phyloP scores from a whole-genome alignment of 2,113 vertebrate genomes.

The Archilochus colubris region DNA sequence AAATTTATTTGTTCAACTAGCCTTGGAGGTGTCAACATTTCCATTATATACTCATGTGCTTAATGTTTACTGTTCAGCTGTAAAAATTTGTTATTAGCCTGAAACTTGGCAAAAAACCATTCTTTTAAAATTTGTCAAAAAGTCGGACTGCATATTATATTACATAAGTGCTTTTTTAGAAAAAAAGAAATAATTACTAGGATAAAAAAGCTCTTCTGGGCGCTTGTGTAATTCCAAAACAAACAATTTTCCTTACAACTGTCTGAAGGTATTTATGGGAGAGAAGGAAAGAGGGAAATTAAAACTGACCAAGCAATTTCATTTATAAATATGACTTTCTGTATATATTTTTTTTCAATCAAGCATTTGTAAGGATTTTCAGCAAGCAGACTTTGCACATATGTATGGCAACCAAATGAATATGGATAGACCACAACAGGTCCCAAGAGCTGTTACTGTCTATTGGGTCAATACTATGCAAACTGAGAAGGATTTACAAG shows the following conservation, averaged over 20 bases:
- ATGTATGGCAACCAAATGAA: slow-evolving; percentile 39
- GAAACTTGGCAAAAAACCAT: background rate
- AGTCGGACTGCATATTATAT: background rate
- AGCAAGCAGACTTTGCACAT: slow-evolving; percentile 39
- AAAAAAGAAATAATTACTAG: slow-evolving; percentile 11
- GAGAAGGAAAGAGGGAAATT: slow-evolving; percentile 46
- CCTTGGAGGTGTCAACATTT: slow-evolving; percentile 17
- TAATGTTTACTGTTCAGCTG: slow-evolving; percentile 42
- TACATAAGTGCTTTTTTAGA: background rate
- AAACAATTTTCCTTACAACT: slow-evolving; percentile 40
- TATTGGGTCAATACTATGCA: slow-evolving; percentile 60
- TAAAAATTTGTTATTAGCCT: slow-evolving; percentile 2
- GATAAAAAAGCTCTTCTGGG: slow-evolving; percentile 48
- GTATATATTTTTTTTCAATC: slow-evolving; percentile 38
- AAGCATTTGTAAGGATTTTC: slow-evolving; percentile 54
- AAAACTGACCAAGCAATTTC: slow-evolving; percentile 43
- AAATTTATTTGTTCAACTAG: slow-evolving; percentile 1
- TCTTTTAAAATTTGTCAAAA: background rate
- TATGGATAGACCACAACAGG: slow-evolving; percentile 58
- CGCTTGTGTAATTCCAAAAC: slow-evolving; percentile 20
- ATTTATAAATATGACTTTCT: slow-evolving; percentile 41
- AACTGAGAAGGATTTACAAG: slow-evolving; percentile 69
- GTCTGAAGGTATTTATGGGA: slow-evolving; percentile 40
- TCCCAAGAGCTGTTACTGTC: slow-evolving; percentile 57
- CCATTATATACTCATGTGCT: background rate